Conservation (phyloP, 2,113 vertebrate species). For the Semicossyphus pulcher region DNA sequence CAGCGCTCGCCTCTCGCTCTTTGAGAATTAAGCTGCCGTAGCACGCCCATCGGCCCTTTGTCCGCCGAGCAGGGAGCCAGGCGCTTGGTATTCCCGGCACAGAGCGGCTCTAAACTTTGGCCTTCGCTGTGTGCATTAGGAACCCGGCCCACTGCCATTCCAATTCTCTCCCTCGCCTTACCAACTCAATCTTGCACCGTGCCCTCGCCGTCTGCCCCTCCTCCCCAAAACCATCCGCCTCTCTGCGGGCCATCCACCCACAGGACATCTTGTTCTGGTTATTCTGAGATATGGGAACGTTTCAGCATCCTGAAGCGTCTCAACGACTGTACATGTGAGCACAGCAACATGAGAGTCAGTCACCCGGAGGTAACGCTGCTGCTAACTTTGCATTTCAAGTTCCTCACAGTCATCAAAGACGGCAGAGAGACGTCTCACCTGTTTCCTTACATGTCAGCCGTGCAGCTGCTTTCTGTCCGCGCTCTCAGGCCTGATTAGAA, state of each 20-base stretch:
- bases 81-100: slow-evolving; percentile 84
- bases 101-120: slow-evolving; percentile 79
- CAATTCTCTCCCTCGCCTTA: slow-evolving; percentile 74
- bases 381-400: not conserved
- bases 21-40: slow-evolving; percentile 77
- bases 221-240: slow-evolving; percentile 29
- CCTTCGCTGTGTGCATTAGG: slow-evolving; percentile 77
- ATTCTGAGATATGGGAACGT: slow-evolving; percentile 41
- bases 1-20: slow-evolving; percentile 69
- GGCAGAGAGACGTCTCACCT: slow-evolving; percentile 76
- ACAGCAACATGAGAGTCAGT: not conserved
- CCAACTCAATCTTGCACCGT: slow-evolving; percentile 70
- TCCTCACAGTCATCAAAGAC: slow-evolving; percentile 38
- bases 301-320: slow-evolving; percentile 42
- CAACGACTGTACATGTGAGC: slow-evolving; percentile 52
- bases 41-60: slow-evolving; percentile 78
- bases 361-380: not conserved
- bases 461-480: slow-evolving; percentile 71
- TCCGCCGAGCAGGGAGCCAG: slow-evolving; percentile 56
- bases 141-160: slow-evolving; percentile 75
- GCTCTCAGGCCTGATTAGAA: slow-evolving; percentile 65
- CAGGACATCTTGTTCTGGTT: slow-evolving; percentile 67
- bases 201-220: slow-evolving; percentile 39
- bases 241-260: slow-evolving; percentile 31
- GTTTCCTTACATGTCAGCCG: slow-evolving; percentile 61